A percentile compares a stretch with the other conserved stretches of the same genome.
Conservation (phyloP, 2,888 invertebrate genomes). For the Eumacrocentrus americanus region DNA sequence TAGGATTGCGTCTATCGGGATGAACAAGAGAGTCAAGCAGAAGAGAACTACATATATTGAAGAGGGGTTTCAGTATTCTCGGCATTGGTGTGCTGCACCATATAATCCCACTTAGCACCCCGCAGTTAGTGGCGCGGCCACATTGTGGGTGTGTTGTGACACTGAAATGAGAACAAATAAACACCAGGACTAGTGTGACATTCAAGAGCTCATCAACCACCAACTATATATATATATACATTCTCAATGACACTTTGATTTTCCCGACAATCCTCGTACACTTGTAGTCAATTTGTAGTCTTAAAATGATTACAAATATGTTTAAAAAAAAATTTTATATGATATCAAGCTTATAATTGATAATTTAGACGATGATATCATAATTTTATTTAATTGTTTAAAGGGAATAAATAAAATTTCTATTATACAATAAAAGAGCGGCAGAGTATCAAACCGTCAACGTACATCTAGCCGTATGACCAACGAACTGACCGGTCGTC, state of each 20-base stretch:
- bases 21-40: constrained; percentile 16
- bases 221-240: neutral
- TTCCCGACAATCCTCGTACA: neutral
- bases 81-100: constrained; percentile 30
- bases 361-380: no score
- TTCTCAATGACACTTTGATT: neutral
- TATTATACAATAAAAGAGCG: no score
- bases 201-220: neutral
- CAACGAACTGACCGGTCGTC: constrained; percentile 26
- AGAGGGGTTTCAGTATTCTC: constrained; percentile 32
- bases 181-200: constrained; percentile 33
- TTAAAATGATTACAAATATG: no score
- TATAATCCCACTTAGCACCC: constrained; percentile 53
- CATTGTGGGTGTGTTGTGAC: constrained; percentile 52
- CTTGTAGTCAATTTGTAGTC: neutral
- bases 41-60: constrained; percentile 2
- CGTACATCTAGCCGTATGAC: constrained; percentile 12
- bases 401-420: no score
- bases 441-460: neutral
- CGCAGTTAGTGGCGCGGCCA: constrained; percentile 48
- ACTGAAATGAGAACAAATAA: constrained; percentile 53
- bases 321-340: neutral
- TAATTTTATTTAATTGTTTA: no score
- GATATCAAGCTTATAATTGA: no score
- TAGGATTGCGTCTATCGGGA: constrained; percentile 9